Percentiles rank a stretch among this genome's conserved stretches.
Evolutionary conservation across 1,140 invertebrate species (phyloP).

Genomic region (Battus philenor): DNA sequence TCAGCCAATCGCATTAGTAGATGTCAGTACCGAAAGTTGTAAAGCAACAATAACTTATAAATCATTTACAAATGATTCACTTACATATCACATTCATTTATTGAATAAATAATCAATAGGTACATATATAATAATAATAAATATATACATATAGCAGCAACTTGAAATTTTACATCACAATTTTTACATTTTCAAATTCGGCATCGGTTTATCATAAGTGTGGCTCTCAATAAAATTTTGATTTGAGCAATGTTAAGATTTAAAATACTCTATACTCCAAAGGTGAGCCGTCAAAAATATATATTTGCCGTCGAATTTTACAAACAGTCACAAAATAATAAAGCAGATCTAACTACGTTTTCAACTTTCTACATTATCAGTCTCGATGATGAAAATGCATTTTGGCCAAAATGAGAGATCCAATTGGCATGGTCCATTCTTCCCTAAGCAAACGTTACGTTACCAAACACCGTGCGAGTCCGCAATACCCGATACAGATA

Average conservation of each 20-base stretch:
- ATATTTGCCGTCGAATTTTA: constrained; percentile 62
- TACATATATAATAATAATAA: constrained; percentile 45
- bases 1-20: background rate
- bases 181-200: constrained; percentile 62
- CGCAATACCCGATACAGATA: constrained; percentile 54
- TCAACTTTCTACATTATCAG: constrained; percentile 71
- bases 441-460: constrained; percentile 42
- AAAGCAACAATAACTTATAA: constrained; percentile 51
- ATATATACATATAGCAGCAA: constrained; percentile 56
- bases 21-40: constrained; percentile 44
- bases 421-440: constrained; percentile 56
- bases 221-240: constrained; percentile 69
- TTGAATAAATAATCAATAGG: constrained; percentile 60
- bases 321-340: constrained; percentile 69
- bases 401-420: constrained; percentile 72
- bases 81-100: constrained; percentile 69
- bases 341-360: constrained; percentile 69
- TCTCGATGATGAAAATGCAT: constrained; percentile 70
- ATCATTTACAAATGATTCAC: constrained; percentile 44
- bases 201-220: constrained; percentile 50
- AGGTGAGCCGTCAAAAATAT: constrained; percentile 72
- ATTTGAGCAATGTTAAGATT: constrained; percentile 69
- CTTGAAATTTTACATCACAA: constrained; percentile 60
- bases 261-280: constrained; percentile 66
- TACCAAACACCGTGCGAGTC: constrained; percentile 42